phyloP scores from a whole-genome alignment of 2,888 invertebrate genomes.

The Lithophane socia region DNA sequence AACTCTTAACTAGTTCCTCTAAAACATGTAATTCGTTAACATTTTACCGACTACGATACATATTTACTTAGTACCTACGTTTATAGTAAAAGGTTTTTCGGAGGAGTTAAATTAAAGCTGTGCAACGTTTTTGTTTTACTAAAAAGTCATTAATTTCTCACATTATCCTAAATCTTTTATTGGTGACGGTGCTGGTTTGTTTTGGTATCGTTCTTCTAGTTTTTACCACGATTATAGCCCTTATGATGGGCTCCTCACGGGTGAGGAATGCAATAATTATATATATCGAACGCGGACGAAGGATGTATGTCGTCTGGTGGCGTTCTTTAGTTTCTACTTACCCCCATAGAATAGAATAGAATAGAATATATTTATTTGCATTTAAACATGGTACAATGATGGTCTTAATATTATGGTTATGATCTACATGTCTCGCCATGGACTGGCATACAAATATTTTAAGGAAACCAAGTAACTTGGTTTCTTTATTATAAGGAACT shows the following conservation, averaged over 20 bases:
- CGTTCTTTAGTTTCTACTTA: background rate
- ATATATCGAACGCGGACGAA: background rate
- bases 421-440: too few species aligned
- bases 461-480: too few species aligned
- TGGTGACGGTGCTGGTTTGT: background rate
- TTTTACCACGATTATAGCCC: background rate
- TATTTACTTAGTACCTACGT: slow-evolving; percentile 22
- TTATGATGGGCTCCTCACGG: background rate
- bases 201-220: background rate
- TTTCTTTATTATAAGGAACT: too few species aligned
- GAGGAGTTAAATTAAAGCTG: background rate
- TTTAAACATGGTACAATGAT: too few species aligned
- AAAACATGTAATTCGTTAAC: slow-evolving; percentile 50
- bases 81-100: background rate
- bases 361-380: too few species aligned
- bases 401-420: too few species aligned
- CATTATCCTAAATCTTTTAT: background rate
- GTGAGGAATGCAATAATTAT: background rate
- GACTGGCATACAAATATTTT: too few species aligned
- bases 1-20: slow-evolving; percentile 31
- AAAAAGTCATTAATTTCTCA: background rate
- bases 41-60: slow-evolving; percentile 15
- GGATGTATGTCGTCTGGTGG: too few species aligned
- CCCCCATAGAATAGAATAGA: too few species aligned
- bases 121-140: background rate